These are phyloP conservation scores for Tricholauxania praeusta DNA, from an alignment of 2,888 invertebrate species.

Conservation along the genomic window DNA sequence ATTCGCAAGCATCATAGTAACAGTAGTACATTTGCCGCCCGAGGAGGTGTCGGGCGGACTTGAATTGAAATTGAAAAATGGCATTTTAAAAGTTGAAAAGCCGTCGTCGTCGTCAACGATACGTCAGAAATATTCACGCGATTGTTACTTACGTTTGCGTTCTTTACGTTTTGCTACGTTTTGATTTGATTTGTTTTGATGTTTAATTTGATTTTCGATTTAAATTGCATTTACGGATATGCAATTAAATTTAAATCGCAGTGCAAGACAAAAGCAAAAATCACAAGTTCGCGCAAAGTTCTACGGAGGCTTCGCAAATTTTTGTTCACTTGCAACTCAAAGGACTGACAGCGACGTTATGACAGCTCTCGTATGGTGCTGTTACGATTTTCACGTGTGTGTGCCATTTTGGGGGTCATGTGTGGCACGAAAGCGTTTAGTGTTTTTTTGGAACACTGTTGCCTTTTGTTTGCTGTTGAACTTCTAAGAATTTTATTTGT, in stretches of 20 bases:
- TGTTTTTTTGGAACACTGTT: no score
- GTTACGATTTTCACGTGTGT: no score
- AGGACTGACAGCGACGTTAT: no score
- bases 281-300: no score
- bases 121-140: slow-evolving; percentile 6
- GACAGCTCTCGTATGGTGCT: no score
- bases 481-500: no score
- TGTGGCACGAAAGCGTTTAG: no score
- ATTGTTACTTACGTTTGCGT: not conserved
- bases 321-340: no score
- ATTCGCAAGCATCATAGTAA: slow-evolving; percentile 63
- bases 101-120: not conserved
- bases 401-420: no score
- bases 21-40: slow-evolving; percentile 56
- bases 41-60: slow-evolving; percentile 38
- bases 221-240: not conserved
- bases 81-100: slow-evolving; percentile 1
- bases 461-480: no score
- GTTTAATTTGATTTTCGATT: slow-evolving; percentile 10
- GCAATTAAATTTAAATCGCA: slow-evolving; percentile 13
- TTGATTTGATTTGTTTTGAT: not conserved
- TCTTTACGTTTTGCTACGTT: not conserved
- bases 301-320: no score
- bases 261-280: no score
- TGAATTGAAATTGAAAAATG: slow-evolving; percentile 20